Base-by-base conservation (phyloP, 2,888 invertebrate genomes). In the Caenorhabditis wallacei region DNA sequence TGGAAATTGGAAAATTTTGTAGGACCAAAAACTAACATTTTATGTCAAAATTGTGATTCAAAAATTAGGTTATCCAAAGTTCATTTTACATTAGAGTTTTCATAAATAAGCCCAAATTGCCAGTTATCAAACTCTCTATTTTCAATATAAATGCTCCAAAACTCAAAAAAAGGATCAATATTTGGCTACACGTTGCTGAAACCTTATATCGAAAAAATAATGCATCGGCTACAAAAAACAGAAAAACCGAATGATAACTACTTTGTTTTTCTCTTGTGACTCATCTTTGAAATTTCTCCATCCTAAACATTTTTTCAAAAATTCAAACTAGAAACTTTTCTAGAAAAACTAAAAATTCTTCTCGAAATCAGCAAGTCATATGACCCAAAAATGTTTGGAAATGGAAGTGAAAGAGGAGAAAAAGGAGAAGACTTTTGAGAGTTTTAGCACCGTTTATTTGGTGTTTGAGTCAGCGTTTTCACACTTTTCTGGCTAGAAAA, bases 391-490 rank as follows among this genome's bases (percentile, higher is more conserved):
- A 37, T 18, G 18, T 48, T 48, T n/a, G 26, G 54, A 64, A 74
- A 72, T 8, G 46, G 57, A 46, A 51, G 20, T 8, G 40, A 35
- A 40, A 22, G 8, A 5, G 30, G 30, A 1, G 24, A n/a, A 56
- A 57, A 43, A 43, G 22, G 13, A 26, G 18, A 18, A 56, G 18
- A 30, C 35, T 30, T 48, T 59, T 18, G 24, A 59, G 48, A 59
- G 30, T 61, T 61, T 51, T 48, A 57, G 61, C 57, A 51, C 30
- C 30, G 64, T 63, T 78, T 78, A 53, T 78, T 78, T 69, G 54
- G 48, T 30, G 40, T 74, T 63, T 74, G 72, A 74, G 63, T 74
- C 72, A 64, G 72, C 72, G 40, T 54, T 74, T 71, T 71, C 68
- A 40, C 24, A 35, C 20, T 35, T 30, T 40, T 46, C 18, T 61